Evolutionary conservation across 2,888 invertebrate genomes (phyloP).

Genomic region (Peribatodes rhomboidaria): DNA sequence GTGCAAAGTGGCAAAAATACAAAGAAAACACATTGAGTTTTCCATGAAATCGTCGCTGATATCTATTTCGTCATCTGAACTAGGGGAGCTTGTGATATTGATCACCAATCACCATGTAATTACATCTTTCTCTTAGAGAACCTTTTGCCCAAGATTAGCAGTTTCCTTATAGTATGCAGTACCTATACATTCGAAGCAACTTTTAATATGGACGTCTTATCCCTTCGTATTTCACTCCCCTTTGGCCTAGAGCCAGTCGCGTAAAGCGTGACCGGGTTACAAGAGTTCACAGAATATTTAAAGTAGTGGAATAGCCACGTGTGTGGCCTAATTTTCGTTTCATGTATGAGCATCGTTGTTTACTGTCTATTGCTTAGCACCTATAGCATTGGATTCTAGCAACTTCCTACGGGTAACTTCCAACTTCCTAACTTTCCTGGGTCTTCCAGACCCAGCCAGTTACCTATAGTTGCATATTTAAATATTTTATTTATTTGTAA

Average conservation of each 20-base stretch:
- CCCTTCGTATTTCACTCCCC: constrained; percentile 40
- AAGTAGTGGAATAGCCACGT: neutral
- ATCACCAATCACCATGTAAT: too few species aligned
- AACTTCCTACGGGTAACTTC: too few species aligned
- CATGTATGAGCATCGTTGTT: neutral
- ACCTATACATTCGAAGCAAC: neutral
- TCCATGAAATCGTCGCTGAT: neutral
- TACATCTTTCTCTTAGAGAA: neutral
- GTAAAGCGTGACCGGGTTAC: constrained; percentile 51
- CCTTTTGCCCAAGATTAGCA: neutral
- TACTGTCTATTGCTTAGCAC: too few species aligned
- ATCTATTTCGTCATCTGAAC: neutral
- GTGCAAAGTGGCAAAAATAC: neutral
- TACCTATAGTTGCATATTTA: too few species aligned
- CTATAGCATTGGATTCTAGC: neutral
- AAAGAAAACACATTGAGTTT: neutral
- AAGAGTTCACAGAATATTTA: neutral
- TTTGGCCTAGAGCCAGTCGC: constrained; percentile 53
- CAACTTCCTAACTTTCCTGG: too few species aligned
- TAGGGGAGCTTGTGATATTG: too few species aligned
- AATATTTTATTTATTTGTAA: too few species aligned
- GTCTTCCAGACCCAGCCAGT: too few species aligned
- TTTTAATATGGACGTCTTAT: constrained; percentile 34
- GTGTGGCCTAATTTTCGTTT: neutral
- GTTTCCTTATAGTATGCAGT: neutral